Base-by-base conservation (phyloP, 2,113 vertebrate genomes). In the Phylloscopus whistleri region DNA sequence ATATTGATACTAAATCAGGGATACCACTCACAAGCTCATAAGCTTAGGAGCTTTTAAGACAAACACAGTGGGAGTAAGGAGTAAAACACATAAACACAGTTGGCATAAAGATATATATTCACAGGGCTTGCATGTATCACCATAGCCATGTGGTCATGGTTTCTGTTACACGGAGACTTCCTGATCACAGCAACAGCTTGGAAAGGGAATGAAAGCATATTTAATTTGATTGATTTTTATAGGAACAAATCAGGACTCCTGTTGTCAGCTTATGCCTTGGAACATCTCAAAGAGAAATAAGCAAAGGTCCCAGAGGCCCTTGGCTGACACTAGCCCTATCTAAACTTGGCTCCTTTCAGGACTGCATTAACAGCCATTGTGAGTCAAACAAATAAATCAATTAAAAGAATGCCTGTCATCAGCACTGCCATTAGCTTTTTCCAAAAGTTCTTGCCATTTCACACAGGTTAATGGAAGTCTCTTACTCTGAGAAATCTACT, bases 331-430 rank as follows among this genome's bases (percentile, higher is more conserved):
- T 63, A 89, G 37, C n/a, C 41, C 70, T 69, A 31, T 67, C 77
- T 89, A 93, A 92, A 94, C 84, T 83, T 91, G 91, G 75, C 90
- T 92, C 58, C 35, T 80, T 95, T 74, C 51, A 88, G 78, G 78
- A 75, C 76, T 10, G 66, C 6, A 12, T 91, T 89, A 88, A 88
- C 43, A 88, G 78, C 62, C 51, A 51, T 51, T 88, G 75, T 31
- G 33, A 93, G 44, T 86, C 93, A 93, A 95, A 82, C 69, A 87
- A 82, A 93, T 68, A 72, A 90, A 93, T 90, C 69, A 75, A 85
- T 85, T 78, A 13, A 74, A 86, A 74, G 84, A 56, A 76, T 2
- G 1, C 39, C 73, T 63, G 83, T 62, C 81, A 91, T 84, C 78
- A 85, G 82, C 55, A 75, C 58, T 6, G 31, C 48, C 51, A 30